A percentile compares a stretch with the other conserved stretches of the same genome.
Evolutionary conservation across 2,113 vertebrate species (phyloP).

Genomic region (Gasterosteus nipponicus): DNA sequence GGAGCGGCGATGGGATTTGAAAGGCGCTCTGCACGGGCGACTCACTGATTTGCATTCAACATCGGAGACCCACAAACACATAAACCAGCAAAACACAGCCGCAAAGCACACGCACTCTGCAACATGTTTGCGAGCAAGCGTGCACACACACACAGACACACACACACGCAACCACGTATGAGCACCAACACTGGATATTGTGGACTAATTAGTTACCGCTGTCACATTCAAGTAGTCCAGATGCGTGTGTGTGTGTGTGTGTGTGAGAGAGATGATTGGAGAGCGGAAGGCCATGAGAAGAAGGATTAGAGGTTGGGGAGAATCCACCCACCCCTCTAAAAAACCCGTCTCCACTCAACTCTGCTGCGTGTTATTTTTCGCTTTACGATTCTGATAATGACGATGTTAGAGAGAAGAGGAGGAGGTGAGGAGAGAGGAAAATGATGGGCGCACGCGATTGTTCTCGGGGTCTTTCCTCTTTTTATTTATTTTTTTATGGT

Average conservation of each 20-base stretch:
- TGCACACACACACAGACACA: neutral
- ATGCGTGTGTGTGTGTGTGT: conserved; percentile 10
- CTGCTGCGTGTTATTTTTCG: conserved; percentile 76
- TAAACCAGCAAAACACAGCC: conserved; percentile 76
- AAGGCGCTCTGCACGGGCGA: conserved; percentile 76
- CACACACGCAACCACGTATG: neutral
- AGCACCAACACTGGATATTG: conserved; percentile 25
- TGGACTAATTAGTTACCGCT: conserved; percentile 64
- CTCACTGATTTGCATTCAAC: conserved; percentile 80
- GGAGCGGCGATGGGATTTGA: conserved; percentile 76
- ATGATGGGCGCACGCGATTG: conserved; percentile 70
- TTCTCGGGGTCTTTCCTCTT: conserved; percentile 60
- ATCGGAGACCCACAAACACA: conserved; percentile 74
- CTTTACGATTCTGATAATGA: conserved; percentile 81
- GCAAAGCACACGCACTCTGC: conserved; percentile 58
- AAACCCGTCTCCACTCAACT: conserved; percentile 46
- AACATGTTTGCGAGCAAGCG: conserved; percentile 10
- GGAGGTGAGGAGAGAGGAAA: conserved; percentile 57
- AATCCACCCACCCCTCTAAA: conserved; percentile 59
- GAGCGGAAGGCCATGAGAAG: conserved; percentile 42
- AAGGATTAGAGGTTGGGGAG: conserved; percentile 62
- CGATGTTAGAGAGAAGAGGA: conserved; percentile 72
- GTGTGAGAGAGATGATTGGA: conserved; percentile 40
- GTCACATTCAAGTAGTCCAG: conserved; percentile 51
- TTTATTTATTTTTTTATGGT: conserved; percentile 63